A percentile compares a stretch with the other conserved stretches of the same genome.
Conservation (phyloP, 2,113 vertebrate species). For the Crotophaga sulcirostris region DNA sequence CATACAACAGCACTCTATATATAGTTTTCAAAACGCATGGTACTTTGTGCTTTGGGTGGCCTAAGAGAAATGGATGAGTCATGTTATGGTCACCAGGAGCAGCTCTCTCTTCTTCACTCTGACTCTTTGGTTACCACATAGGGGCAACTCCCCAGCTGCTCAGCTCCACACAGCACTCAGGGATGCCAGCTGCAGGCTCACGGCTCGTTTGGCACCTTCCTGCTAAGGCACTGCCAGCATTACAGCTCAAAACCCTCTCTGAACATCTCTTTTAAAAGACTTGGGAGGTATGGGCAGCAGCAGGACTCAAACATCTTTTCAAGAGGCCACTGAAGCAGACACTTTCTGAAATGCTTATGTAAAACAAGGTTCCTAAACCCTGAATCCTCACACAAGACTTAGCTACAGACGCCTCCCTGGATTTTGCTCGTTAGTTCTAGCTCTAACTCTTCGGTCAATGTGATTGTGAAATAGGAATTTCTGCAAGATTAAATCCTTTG, state of each 20-base stretch:
- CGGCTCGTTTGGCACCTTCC: neutral
- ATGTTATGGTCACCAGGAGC: accelerated
- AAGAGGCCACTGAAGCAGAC: neutral
- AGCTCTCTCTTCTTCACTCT: neutral
- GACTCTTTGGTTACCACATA: neutral
- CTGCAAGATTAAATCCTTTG: neutral
- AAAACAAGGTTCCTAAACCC: neutral
- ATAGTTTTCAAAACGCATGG: neutral
- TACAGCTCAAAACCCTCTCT: neutral
- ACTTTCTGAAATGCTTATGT: neutral
- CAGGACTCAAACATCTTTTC: neutral
- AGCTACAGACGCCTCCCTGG: neutral
- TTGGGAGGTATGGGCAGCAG: neutral
- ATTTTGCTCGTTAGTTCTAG: neutral
- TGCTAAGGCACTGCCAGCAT: neutral
- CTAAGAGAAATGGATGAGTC: neutral
- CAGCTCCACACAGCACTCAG: accelerated
- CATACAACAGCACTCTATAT: neutral
- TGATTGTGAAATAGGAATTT: neutral
- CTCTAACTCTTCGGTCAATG: neutral
- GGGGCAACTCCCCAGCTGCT: neutral
- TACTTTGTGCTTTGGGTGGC: neutral
- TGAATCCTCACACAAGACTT: neutral
- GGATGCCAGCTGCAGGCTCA: neutral
- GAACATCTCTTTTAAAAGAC: neutral